phyloP scores from a whole-genome alignment of 2,888 invertebrate genomes.

The Trilocha varians region DNA sequence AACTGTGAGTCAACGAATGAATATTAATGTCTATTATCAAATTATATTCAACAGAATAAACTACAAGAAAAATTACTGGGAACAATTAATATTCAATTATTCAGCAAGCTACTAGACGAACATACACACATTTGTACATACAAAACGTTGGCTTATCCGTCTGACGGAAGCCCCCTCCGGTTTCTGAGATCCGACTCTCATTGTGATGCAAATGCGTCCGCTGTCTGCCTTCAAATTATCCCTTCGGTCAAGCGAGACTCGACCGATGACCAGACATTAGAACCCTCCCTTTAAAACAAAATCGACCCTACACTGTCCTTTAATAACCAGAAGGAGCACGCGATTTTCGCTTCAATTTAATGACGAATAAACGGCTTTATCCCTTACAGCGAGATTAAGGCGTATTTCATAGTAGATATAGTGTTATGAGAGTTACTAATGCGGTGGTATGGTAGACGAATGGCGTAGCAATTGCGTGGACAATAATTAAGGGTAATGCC shows the following conservation, averaged over 20 bases:
- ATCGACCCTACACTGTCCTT: slow-evolving; percentile 36
- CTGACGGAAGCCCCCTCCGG: slow-evolving; percentile 52
- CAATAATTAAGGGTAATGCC: slow-evolving; percentile 55
- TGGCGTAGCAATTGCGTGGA: slow-evolving; percentile 58
- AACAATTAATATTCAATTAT: slow-evolving; percentile 53
- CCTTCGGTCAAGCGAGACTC: slow-evolving; percentile 65
- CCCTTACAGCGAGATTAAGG: slow-evolving; percentile 30
- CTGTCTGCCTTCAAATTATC: slow-evolving; percentile 71
- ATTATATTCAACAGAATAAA: slow-evolving; percentile 9
- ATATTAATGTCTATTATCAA: slow-evolving; percentile 6
- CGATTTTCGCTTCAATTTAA: slow-evolving; percentile 35
- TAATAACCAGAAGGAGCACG: slow-evolving; percentile 17
- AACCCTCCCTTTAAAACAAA: slow-evolving; percentile 61
- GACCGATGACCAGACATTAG: slow-evolving; percentile 62
- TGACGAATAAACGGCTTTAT: slow-evolving; percentile 25
- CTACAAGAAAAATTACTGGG: slow-evolving; percentile 20
- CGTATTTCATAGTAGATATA: slow-evolving; percentile 65
- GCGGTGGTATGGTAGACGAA: slow-evolving; percentile 50
- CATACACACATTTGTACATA: slow-evolving; percentile 49
- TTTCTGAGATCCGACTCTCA: slow-evolving; percentile 51
- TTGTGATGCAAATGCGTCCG: slow-evolving; percentile 70
- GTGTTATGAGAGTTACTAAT: slow-evolving; percentile 63
- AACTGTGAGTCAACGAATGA: slow-evolving; percentile 5
- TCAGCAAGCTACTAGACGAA: slow-evolving; percentile 38
- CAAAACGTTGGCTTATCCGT: slow-evolving; percentile 55